Evolutionary conservation across 37 sponge, comb jelly and placozoan species (phyloP), one percentile per base, ranked within the genome.

Genomic region (Aplysina aerophoba): DNA sequence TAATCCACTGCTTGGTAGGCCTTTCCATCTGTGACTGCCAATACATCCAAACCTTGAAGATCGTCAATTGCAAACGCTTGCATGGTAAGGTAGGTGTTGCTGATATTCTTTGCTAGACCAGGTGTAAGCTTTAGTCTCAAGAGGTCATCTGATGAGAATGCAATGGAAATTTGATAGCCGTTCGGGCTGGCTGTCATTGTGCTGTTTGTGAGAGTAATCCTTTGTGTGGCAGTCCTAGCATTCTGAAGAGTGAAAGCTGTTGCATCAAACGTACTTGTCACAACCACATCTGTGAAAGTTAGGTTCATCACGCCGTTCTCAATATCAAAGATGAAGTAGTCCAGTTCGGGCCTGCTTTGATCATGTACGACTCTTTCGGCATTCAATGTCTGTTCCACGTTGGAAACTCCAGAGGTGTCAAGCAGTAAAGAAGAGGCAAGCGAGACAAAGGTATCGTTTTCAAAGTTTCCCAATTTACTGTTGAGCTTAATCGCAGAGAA

Each of bases 21-120:
- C 30, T 97, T 97, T 0, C 97, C 97, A 88, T 97, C 91, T 57
- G 94, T 97, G 17, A 97, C 88, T 39, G 97, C 94, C 24, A 97
- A 83, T 12, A 97, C 93, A 94, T 94, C 94, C 2, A 81, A 73
- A 17, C 90, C 89, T 40, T 89, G 66, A n/a, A 97, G 80, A 56
- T 93, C 97, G 83, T 94, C 97, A 82, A 97, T 91, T 44, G 93
- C 97, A 94, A 74, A 92, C 0, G 97, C 97, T 40, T 90, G 97
- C 90, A 97, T 92, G 0, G 93, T 84, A 37, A 97, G 84, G 66
- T 86, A 97, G 33, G 97, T 92, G 25, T 81, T 88, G 22, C 87
- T 72, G 2, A 44, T 79, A 38, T 83, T 77, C 75, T 85, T 89
- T 30, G 95, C 97, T 36, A 97, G 83, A 16, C 80, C 75, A 24